These are phyloP conservation scores for Echinarachnius parma DNA, from an alignment of 53 echinoderm and acorn worm genomes.

Conservation along the genomic window DNA sequence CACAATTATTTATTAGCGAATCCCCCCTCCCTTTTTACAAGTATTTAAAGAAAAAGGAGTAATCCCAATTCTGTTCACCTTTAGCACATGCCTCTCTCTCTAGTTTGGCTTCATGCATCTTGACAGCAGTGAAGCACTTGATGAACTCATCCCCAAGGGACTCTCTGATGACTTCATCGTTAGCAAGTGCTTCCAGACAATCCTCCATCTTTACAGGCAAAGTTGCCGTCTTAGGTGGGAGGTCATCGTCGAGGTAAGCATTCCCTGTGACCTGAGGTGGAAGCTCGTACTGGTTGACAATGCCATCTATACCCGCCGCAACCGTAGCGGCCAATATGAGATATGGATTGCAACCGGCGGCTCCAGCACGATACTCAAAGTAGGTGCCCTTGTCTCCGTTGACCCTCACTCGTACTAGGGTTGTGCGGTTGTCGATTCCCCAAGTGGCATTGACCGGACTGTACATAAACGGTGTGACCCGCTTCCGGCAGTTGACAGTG, in stretches of 20 bases:
- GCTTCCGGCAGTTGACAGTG: conserved; percentile 60
- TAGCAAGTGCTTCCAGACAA: conserved; percentile 49
- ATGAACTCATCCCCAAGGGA: conserved; percentile 58
- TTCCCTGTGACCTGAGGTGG: conserved; percentile 39
- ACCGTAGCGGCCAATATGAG: conserved; percentile 56
- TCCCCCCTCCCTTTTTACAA: conserved; percentile 32
- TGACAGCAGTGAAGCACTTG: conserved; percentile 41
- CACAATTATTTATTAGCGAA: no score
- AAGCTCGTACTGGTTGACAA: conserved; percentile 46
- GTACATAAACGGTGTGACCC: conserved; percentile 25
- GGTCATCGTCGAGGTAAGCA: conserved; percentile 16
- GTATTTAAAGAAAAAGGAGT: conserved; percentile 47
- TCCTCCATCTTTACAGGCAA: conserved; percentile 43
- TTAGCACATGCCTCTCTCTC: conserved; percentile 34
- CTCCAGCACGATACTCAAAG: conserved; percentile 62
- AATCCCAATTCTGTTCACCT: conserved; percentile 44
- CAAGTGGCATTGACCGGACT: conserved; percentile 56
- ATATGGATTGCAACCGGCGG: conserved; percentile 56
- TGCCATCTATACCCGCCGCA: conserved; percentile 67
- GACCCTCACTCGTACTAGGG: conserved; percentile 42
- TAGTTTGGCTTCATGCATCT: conserved; percentile 45
- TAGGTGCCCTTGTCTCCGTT: conserved; percentile 67
- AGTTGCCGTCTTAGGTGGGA: conserved; percentile 29
- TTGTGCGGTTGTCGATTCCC: conserved; percentile 64
- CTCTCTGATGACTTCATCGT: conserved; percentile 46